Evolutionary conservation across 2,888 invertebrate species (phyloP).

Genomic region (Lumbricus terrestris): DNA sequence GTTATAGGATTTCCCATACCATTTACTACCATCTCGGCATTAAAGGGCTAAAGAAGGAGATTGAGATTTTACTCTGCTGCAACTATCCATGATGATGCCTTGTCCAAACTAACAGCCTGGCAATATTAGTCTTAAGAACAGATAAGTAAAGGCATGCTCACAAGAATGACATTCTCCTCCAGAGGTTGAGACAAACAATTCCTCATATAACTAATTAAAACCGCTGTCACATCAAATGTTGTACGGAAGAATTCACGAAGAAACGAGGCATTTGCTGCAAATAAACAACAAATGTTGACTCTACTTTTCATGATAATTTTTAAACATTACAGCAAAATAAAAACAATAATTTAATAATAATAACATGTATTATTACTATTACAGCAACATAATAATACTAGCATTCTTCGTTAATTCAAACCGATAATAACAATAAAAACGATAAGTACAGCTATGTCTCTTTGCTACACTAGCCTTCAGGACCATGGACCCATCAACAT

Average conservation of each 20-base stretch:
- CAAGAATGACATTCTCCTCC: background rate
- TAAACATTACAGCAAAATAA: background rate
- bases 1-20: no score
- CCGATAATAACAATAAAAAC: no score
- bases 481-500: no score
- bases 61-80: no score
- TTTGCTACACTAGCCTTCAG: no score
- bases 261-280: background rate
- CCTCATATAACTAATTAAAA: conserved; percentile 7
- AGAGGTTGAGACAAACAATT: background rate
- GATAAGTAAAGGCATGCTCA: background rate
- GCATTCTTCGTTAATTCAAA: no score
- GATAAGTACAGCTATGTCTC: no score
- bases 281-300: background rate
- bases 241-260: conserved; percentile 16
- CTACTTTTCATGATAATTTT: background rate
- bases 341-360: background rate
- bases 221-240: background rate
- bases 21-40: no score
- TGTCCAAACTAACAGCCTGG: no score
- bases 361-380: no score
- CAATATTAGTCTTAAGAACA: background rate
- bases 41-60: no score
- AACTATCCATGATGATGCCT: background rate
- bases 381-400: no score